A percentile compares a stretch with the other conserved stretches of the same genome.
Evolutionary conservation across 2,888 invertebrate species (phyloP).

Genomic region (Cosmia pyralina): DNA sequence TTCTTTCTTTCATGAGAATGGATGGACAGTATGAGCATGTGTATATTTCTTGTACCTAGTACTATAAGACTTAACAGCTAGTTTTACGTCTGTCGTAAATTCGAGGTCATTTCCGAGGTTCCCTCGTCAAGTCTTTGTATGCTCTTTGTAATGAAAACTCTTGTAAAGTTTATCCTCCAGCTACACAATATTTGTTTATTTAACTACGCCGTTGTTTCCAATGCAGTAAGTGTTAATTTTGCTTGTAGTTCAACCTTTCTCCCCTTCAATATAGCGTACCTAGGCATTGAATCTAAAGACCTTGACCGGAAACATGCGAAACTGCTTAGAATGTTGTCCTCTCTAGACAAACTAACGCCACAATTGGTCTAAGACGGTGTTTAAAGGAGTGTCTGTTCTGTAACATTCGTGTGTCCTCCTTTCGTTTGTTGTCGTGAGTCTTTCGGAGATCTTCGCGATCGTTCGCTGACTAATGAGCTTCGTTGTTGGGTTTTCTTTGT

Average conservation of each 20-base stretch:
- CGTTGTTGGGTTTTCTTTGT: conserved; percentile 20
- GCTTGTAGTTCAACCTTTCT: conserved; percentile 23
- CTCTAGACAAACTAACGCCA: conserved; percentile 9
- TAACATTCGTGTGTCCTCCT: neutral
- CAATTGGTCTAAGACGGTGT: neutral
- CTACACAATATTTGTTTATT: conserved; percentile 24
- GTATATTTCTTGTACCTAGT: neutral
- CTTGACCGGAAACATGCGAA: conserved; percentile 38
- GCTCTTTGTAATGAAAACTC: conserved; percentile 15
- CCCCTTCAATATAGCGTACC: conserved; percentile 34
- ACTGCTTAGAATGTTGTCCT: conserved; percentile 26
- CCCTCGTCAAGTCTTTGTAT: conserved; percentile 12
- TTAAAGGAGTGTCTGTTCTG: neutral
- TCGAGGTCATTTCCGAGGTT: conserved; percentile 1
- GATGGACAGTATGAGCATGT: neutral
- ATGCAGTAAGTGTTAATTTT: conserved; percentile 21
- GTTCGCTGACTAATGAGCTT: conserved; percentile 26
- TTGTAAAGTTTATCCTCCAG: conserved; percentile 5
- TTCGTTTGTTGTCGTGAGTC: conserved; percentile 5
- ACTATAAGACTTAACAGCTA: neutral
- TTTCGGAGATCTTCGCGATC: conserved; percentile 16
- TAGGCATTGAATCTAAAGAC: conserved; percentile 42
- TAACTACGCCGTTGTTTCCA: conserved; percentile 16
- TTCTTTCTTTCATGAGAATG: no score
- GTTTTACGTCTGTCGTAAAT: conserved; percentile 5